Evolutionary conservation across 1,140 invertebrate genomes (phyloP).

Genomic region (Drosophila pandora): DNA sequence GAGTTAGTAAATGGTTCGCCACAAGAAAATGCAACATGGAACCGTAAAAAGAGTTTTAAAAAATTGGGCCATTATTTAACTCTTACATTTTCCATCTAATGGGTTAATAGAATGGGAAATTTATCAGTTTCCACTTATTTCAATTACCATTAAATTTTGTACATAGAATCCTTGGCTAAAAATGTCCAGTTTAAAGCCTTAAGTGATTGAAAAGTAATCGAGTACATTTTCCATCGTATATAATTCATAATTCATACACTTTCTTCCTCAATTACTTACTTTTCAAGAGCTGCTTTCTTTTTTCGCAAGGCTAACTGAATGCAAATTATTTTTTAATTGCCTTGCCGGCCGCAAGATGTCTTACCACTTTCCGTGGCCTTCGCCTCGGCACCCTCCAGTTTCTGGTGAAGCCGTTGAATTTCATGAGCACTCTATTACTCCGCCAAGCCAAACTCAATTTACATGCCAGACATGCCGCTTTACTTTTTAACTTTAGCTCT

Average conservation of each 20-base stretch:
- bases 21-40: neutral
- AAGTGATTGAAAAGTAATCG: neutral
- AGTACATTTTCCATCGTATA: neutral
- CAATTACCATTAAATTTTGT: too few relatives aligned
- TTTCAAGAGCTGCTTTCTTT: neutral
- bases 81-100: neutral
- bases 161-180: too few relatives aligned
- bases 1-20: conserved; percentile 21
- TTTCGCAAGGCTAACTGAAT: conserved; percentile 15
- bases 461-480: conserved; percentile 21
- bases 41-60: neutral
- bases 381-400: neutral
- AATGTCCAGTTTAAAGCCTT: neutral
- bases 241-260: conserved; percentile 14
- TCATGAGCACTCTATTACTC: conserved; percentile 34
- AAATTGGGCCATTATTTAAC: neutral
- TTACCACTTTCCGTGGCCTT: conserved; percentile 15
- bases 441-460: conserved; percentile 49
- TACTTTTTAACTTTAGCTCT: conserved; percentile 5
- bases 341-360: conserved; percentile 22
- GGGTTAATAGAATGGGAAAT: neutral
- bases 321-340: conserved; percentile 59
- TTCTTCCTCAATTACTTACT: conserved; percentile 3
- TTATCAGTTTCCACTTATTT: neutral
- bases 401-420: conserved; percentile 30